phyloP scores from a whole-genome alignment of 2,113 vertebrate genomes.

The Rhinichthys klamathensis region DNA sequence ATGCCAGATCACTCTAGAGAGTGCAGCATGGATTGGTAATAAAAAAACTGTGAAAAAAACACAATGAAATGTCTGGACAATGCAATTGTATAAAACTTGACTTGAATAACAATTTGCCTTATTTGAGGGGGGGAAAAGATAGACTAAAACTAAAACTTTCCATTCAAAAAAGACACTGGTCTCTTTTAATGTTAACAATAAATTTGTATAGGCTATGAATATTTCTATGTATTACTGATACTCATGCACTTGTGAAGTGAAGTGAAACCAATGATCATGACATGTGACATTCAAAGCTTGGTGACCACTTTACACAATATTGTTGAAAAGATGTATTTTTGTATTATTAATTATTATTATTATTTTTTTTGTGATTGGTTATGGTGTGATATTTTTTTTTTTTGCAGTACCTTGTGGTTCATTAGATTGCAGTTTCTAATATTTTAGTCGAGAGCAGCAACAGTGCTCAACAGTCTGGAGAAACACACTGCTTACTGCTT shows the following conservation, averaged over 20 bases:
- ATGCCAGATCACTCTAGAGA: constrained; percentile 40
- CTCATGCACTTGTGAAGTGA: too few species aligned
- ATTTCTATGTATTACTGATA: neutral
- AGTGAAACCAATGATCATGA: neutral
- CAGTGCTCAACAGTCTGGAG: too few species aligned
- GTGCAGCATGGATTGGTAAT: neutral
- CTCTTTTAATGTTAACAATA: too few species aligned
- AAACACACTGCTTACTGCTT: too few species aligned
- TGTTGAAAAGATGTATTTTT: neutral
- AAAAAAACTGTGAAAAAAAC: neutral
- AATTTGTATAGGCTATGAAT: too few species aligned
- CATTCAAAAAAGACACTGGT: too few species aligned
- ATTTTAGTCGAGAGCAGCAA: neutral
- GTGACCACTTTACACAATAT: neutral
- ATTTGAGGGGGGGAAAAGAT: too few species aligned
- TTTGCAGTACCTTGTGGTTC: neutral
- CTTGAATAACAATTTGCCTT: neutral
- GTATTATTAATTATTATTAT: neutral
- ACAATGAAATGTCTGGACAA: constrained; percentile 1
- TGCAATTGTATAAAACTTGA: constrained; percentile 4
- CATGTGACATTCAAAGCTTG: neutral
- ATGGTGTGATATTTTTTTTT: neutral
- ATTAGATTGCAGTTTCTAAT: neutral
- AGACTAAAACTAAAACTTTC: too few species aligned
- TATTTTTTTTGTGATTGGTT: neutral